Evolutionary conservation across 1,140 invertebrate species (phyloP).

Genomic region (Aphidius ervi): DNA sequence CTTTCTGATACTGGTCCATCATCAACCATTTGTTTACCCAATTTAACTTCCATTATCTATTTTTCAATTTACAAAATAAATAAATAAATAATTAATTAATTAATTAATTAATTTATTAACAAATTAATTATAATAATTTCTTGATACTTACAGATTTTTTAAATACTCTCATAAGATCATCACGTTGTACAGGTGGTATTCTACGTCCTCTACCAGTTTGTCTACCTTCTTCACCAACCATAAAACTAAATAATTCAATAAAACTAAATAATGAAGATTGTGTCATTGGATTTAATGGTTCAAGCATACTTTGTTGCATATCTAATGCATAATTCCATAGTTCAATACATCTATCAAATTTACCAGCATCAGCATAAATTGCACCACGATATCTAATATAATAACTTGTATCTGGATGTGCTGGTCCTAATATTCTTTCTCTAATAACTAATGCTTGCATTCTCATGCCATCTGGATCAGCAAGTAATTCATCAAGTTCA

Average conservation of each 20-base stretch:
- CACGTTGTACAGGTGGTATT: conserved; percentile 72
- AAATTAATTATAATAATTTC: neutral
- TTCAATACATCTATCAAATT: conserved; percentile 86
- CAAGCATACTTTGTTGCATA: conserved; percentile 90
- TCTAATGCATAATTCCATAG: conserved; percentile 96
- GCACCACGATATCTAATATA: conserved; percentile 92
- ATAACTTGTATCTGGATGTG: conserved; percentile 94
- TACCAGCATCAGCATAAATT: conserved; percentile 90
- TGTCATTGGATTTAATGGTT: conserved; percentile 91
- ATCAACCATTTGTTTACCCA: conserved; percentile 51
- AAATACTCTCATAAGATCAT: conserved; percentile 79
- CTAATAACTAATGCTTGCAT: conserved; percentile 94
- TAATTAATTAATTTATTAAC: neutral
- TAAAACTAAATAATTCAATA: conserved; percentile 91
- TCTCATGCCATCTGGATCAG: conserved; percentile 91
- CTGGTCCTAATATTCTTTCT: conserved; percentile 85
- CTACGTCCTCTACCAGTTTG: conserved; percentile 66
- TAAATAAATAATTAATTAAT: conserved; percentile 4
- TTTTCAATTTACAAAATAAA: conserved; percentile 5
- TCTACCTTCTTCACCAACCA: conserved; percentile 75
- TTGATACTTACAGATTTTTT: conserved; percentile 63
- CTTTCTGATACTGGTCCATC: conserved; percentile 60
- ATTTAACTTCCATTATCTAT: conserved; percentile 50
- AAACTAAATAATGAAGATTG: conserved; percentile 90
- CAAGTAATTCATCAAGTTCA: conserved; percentile 79